Percentiles rank a stretch among this genome's conserved stretches.
These are phyloP conservation scores for Ellobium chinense DNA, from an alignment of 2,888 invertebrate genomes.

Conservation along the genomic window DNA sequence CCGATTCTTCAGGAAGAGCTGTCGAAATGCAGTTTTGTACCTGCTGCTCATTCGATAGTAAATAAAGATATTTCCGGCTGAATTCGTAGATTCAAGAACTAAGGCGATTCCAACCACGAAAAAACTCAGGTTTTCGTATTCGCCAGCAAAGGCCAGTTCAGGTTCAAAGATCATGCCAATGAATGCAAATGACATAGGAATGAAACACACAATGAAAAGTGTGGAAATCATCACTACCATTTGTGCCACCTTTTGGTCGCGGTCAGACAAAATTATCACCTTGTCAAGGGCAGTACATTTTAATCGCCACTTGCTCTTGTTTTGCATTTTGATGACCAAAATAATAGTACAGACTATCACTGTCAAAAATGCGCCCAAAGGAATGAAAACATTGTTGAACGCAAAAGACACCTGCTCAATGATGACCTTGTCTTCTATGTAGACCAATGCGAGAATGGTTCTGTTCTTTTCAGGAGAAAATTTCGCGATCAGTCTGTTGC, in stretches of 20 bases:
- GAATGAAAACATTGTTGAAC: constrained; percentile 10
- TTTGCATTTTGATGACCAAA: background rate
- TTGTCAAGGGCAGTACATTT: background rate
- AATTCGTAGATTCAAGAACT: constrained; percentile 2
- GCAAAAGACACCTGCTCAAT: background rate
- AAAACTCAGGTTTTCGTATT: background rate
- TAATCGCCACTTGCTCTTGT: background rate
- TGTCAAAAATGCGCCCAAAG: background rate
- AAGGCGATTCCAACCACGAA: background rate
- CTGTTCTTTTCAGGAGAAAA: background rate
- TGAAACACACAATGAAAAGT: constrained; percentile 10
- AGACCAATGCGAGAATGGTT: background rate
- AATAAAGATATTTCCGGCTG: constrained; percentile 3
- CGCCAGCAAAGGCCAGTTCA: background rate
- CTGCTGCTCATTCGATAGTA: constrained; percentile 15
- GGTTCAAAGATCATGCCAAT: background rate
- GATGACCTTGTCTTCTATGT: background rate
- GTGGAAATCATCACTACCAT: constrained; percentile 31
- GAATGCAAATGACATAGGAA: background rate
- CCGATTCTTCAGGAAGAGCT: no score
- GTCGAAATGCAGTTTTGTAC: constrained; percentile 3
- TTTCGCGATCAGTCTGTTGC: background rate
- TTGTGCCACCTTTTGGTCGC: constrained; percentile 1
- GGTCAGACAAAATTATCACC: background rate
- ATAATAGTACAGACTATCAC: background rate